phyloP scores from a whole-genome alignment of 2,797 vertebrate species.

The Macrochelys suwanniensis region DNA sequence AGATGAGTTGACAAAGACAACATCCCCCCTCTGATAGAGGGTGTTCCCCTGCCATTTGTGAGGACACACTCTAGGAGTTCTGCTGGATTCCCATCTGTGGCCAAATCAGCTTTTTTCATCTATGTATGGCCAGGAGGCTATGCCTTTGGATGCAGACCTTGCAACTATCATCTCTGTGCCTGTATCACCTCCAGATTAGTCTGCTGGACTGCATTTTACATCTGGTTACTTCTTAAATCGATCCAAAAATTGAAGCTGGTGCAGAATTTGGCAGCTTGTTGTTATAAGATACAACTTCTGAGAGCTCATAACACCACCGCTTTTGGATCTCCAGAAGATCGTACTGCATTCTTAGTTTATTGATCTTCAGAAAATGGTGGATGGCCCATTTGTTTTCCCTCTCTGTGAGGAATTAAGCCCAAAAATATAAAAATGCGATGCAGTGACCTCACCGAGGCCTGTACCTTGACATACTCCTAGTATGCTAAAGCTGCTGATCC shows the following conservation, averaged over 20 bases:
- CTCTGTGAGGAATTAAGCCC: neutral
- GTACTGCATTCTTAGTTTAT: accelerated
- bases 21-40: neutral
- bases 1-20: neutral
- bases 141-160: neutral
- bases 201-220: neutral
- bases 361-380: neutral
- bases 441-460: accelerated
- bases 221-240: neutral
- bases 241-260: neutral
- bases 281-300: neutral
- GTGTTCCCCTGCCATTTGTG: neutral
- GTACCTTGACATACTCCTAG: neutral
- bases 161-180: accelerated
- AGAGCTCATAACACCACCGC: neutral
- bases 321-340: neutral
- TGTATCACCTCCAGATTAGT: neutral
- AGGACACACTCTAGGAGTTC: neutral
- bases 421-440: accelerated
- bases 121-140: neutral
- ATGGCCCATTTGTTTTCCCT: neutral
- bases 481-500: neutral
- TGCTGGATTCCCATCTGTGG: neutral
- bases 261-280: neutral
- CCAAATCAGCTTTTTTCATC: neutral